Evolutionary conservation across 2,888 invertebrate genomes (phyloP), one percentile per base, ranked within the genome.

Genomic region (Chironomus riparius): DNA sequence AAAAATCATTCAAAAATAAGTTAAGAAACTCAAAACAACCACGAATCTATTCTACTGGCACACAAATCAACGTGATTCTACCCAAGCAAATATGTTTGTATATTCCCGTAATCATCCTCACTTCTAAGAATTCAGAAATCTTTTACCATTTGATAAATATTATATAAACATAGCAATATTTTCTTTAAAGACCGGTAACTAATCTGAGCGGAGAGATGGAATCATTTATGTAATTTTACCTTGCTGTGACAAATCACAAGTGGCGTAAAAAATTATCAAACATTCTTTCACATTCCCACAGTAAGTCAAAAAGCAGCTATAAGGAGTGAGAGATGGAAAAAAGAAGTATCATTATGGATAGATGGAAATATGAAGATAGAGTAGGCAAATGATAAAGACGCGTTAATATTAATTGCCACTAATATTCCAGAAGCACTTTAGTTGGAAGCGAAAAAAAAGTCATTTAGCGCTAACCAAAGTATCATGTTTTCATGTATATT

Each of bases 331-430:
- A 38, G 38, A 10, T 10, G 38, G 38, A 38, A 38, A 38, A 7
- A 7, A 38, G 12, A 65, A 65, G 18, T 65, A 65, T 65, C 21
- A 65, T 21, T 65, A 24, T 65, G 18, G 13, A 24, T 24, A 24
- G 24, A 24, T 21, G 13, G 22, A 24, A 22, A 65, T 13, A 65
- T 21, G 21, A 13, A 65, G 65, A 65, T 21, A 69, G 22, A 70
- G 28, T 22, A 24, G 15, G 24, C 22, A 18, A 21, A 70, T 70
- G 48, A 70, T 48, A 48, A 70, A 70, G 47, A 24, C 15, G 70
- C 47, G 47, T 47, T 70, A 68, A 68, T 47, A 70, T 70, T 70
- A 70, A 70, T 70, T 70, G 70, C 70, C 70, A 70, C 70, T 70
- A 47, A 70, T 70, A 48, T 70, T 22, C 13, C 65, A 69, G 47